A percentile compares a stretch with the other conserved stretches of the same genome.
phyloP scores from a whole-genome alignment of 1,140 invertebrate species.

The Lamellibrachia luymesi region DNA sequence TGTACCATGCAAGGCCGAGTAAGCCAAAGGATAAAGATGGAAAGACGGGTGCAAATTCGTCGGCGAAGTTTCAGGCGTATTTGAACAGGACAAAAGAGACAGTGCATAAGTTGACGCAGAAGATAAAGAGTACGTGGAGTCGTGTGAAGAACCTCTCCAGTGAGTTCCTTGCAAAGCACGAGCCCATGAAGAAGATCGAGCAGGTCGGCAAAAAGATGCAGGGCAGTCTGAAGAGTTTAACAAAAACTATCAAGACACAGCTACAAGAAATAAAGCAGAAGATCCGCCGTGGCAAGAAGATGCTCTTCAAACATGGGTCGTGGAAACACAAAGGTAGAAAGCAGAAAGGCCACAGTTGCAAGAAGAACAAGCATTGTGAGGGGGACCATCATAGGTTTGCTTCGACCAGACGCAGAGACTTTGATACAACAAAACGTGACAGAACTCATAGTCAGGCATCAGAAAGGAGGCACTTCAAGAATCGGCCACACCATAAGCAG shows the following conservation, averaged over 20 bases:
- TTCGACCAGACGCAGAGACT: background rate
- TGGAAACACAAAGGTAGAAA: background rate
- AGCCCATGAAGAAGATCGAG: constrained; percentile 13
- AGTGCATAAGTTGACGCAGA: constrained; percentile 3
- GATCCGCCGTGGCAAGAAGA: constrained; percentile 13
- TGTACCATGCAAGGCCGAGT: background rate
- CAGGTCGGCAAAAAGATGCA: constrained; percentile 16
- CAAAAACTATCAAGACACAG: constrained; percentile 7
- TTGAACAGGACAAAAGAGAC: constrained; percentile 15
- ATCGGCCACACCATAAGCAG: background rate
- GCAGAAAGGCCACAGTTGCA: background rate
- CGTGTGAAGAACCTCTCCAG: constrained; percentile 15
- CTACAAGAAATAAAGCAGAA: background rate
- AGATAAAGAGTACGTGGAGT: constrained; percentile 16
- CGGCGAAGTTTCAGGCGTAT: background rate
- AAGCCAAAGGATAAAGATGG: background rate
- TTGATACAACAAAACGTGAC: background rate
- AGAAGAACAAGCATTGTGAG: background rate
- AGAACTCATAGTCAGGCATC: background rate
- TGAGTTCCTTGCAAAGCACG: constrained; percentile 6
- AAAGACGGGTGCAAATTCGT: background rate
- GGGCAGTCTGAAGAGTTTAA: background rate
- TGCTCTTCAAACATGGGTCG: background rate
- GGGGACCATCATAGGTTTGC: background rate
- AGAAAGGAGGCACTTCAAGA: constrained; percentile 10